Conservation (phyloP, 2,888 invertebrate species). For the Lumbricus terrestris region DNA sequence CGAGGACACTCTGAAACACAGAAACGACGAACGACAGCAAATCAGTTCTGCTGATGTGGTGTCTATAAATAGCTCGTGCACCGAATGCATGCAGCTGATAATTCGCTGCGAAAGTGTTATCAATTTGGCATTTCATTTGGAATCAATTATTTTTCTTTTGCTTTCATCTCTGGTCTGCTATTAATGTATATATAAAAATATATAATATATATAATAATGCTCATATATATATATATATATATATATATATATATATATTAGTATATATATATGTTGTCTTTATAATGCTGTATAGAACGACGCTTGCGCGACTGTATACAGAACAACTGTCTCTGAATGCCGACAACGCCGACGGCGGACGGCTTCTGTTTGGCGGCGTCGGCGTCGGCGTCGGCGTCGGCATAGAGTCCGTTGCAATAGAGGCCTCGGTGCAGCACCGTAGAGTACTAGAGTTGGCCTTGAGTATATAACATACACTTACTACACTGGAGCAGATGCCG, state of each 20-base stretch:
- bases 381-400: no score
- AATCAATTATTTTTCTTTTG: neutral
- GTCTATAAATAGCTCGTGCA: neutral
- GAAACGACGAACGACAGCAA: neutral
- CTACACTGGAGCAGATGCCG: no score
- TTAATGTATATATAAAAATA: no score
- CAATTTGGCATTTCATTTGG: constrained; percentile 3
- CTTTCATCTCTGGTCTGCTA: neutral
- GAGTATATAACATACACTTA: no score
- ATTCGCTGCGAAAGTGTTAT: neutral
- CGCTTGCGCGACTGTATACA: no score
- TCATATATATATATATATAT: no score
- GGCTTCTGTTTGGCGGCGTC: neutral
- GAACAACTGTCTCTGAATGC: neutral
- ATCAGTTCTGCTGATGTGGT: no score
- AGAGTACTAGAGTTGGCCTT: neutral
- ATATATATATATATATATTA: no score
- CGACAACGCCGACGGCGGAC: neutral
- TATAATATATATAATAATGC: no score
- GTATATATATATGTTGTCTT: no score
- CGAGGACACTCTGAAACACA: neutral
- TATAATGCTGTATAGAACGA: no score
- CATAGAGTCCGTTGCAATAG: no score
- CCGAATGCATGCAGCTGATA: neutral
- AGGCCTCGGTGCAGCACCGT: neutral